Conservation (phyloP, 1,140 invertebrate species). For the Microvelia longipes region DNA sequence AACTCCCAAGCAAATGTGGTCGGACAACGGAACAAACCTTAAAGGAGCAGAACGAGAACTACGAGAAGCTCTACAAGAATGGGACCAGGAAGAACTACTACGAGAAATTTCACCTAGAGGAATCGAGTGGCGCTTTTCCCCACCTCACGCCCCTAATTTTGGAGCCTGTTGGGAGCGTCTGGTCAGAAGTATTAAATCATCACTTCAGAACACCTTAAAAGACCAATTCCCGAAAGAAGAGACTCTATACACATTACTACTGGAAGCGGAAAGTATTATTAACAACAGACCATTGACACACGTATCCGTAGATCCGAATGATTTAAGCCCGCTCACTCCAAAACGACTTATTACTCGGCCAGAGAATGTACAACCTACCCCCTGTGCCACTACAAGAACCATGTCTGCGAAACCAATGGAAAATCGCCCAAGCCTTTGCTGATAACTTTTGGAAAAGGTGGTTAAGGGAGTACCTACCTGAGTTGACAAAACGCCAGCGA, state of each 20-base stretch:
- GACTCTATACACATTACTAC: background rate
- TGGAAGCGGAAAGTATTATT: background rate
- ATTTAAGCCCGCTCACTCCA: background rate
- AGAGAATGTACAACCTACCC: background rate
- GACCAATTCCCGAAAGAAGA: background rate
- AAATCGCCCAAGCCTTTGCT: background rate
- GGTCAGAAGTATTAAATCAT: background rate
- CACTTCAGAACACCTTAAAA: background rate
- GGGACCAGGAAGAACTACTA: background rate
- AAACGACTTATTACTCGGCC: background rate
- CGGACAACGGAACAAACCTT: background rate
- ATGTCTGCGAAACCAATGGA: background rate
- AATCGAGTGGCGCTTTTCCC: background rate
- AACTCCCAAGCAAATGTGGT: background rate
- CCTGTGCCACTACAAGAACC: background rate
- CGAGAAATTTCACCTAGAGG: background rate
- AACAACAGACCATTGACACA: background rate
- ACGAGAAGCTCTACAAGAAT: background rate
- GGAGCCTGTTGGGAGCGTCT: background rate
- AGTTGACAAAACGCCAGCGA: background rate
- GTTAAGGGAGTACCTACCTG: background rate
- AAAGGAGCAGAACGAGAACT: background rate
- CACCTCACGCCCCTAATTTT: background rate
- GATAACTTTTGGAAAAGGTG: background rate
- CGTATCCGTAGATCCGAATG: background rate